Percentiles rank a stretch among this genome's conserved stretches.
phyloP scores from a whole-genome alignment of 2,888 invertebrate genomes.

The Lithophane leautieri region DNA sequence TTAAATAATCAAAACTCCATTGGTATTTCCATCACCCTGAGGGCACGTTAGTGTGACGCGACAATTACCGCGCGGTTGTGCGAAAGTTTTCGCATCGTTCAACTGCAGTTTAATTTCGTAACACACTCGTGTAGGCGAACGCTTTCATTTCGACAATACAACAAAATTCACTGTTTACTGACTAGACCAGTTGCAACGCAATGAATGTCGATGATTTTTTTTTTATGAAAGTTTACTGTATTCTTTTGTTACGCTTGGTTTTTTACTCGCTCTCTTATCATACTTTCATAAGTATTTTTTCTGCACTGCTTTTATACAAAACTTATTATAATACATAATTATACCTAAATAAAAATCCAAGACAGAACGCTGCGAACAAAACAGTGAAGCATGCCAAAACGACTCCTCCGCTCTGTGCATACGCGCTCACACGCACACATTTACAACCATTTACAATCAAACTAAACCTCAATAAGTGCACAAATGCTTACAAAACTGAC shows the following conservation, averaged over 20 bases:
- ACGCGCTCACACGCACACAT: no score
- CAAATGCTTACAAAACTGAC: no score
- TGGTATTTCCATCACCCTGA: not conserved
- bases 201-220: not conserved
- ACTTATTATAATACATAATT: not conserved
- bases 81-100: slow-evolving; percentile 8
- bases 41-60: not conserved
- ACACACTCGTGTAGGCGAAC: not conserved
- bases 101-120: not conserved
- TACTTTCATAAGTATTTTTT: no score
- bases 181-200: not conserved
- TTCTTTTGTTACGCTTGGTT: no score
- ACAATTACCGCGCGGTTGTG: not conserved
- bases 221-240: no score
- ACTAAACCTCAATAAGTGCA: no score
- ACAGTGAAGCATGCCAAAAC: no score
- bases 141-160: not conserved
- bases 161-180: not conserved
- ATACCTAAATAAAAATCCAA: not conserved
- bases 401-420: no score
- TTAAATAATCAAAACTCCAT: not conserved
- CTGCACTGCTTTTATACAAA: no score
- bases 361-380: no score
- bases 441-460: no score
- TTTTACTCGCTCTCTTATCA: no score